Conservation (phyloP, 2,797 vertebrate species). For the Rhinella marina region DNA sequence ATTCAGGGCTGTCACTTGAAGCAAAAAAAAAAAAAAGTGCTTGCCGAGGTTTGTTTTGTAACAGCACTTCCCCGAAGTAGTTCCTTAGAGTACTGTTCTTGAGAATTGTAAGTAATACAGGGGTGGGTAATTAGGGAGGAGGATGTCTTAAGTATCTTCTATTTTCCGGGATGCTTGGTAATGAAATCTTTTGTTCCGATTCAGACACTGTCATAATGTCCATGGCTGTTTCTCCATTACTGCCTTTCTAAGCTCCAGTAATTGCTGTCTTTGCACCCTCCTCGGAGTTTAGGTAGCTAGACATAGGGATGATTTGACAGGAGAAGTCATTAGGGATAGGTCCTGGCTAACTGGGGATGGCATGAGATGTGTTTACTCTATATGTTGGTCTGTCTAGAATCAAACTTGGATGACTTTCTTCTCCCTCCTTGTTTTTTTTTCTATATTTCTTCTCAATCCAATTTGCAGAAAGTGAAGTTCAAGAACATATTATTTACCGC, state of each 20-base stretch:
- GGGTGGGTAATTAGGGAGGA: neutral
- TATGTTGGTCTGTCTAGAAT: neutral
- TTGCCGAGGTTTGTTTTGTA: neutral
- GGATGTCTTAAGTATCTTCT: conserved; percentile 16
- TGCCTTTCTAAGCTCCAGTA: conserved; percentile 1
- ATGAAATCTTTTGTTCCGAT: conserved; percentile 27
- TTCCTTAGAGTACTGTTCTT: neutral
- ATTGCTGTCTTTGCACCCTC: conserved; percentile 35
- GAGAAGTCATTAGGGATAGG: neutral
- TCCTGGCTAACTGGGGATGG: neutral
- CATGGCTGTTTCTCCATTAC: neutral
- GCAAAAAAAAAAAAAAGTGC: neutral
- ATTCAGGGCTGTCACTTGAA: neutral
- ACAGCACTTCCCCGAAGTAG: neutral
- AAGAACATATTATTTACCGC: neutral
- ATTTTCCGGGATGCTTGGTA: neutral
- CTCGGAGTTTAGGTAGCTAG: neutral
- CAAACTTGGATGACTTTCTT: neutral
- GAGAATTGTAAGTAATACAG: neutral
- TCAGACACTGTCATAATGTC: conserved; percentile 31
- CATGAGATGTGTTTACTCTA: neutral
- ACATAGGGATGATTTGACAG: neutral
- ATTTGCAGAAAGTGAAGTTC: neutral
- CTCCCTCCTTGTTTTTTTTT: neutral
- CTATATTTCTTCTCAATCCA: neutral